Percentiles rank a stretch among this genome's conserved stretches.
Evolutionary conservation across 2,797 vertebrate species (phyloP).

Genomic region (Craterocephalus amniculus): DNA sequence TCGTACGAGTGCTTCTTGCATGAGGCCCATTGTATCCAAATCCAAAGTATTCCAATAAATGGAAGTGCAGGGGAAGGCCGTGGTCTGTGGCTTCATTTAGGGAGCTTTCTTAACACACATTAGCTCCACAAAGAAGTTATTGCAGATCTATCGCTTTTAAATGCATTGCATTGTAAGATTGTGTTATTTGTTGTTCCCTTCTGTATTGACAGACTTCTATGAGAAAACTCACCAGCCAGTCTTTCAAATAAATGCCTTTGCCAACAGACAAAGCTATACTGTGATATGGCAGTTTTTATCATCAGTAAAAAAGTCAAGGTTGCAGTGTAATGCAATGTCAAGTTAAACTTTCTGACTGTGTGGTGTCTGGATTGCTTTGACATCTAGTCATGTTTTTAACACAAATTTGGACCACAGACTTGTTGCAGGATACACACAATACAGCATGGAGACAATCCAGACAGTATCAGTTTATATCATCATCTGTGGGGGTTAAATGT

Average conservation of each 20-base stretch:
- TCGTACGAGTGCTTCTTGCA: too few relatives aligned
- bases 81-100: neutral
- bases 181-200: conserved; percentile 30
- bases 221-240: neutral
- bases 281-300: neutral
- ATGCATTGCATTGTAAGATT: conserved; percentile 32
- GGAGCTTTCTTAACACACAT: neutral
- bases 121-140: conserved; percentile 22
- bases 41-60: too few relatives aligned
- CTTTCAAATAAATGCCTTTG: conserved; percentile 35
- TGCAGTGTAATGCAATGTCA: neutral
- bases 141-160: conserved; percentile 33
- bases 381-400: neutral
- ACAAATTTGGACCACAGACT: neutral
- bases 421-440: neutral
- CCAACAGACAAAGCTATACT: conserved; percentile 27
- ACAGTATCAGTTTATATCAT: conserved; percentile 25
- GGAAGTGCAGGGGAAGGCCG: too few relatives aligned
- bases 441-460: conserved; percentile 4
- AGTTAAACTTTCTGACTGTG: neutral
- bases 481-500: conserved; percentile 38
- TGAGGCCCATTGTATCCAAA: too few relatives aligned
- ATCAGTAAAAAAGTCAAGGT: conserved; percentile 6
- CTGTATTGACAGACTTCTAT: conserved; percentile 16
- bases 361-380: neutral